A percentile compares a stretch with the other conserved stretches of the same genome.
Evolutionary conservation across 2,888 invertebrate species (phyloP).

Genomic region (Bellardia bayeri): DNA sequence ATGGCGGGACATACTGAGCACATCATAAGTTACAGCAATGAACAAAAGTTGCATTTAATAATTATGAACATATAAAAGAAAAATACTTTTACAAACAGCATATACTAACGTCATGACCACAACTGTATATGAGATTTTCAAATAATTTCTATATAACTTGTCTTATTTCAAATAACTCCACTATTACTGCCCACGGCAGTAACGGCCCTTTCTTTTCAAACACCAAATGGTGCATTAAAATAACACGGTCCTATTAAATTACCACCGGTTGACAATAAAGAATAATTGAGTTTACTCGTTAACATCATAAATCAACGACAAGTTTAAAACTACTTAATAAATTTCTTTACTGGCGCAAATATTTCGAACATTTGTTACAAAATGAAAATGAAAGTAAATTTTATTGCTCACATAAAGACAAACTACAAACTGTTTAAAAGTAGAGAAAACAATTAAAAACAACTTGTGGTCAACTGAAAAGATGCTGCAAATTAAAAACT

Average conservation of each 20-base stretch:
- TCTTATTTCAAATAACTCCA: background rate
- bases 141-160: background rate
- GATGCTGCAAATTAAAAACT: conserved; percentile 3
- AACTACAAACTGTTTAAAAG: background rate
- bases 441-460: conserved; percentile 59
- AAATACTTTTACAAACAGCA: too few relatives aligned
- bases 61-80: too few relatives aligned
- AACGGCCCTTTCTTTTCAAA: background rate
- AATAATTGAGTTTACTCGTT: conserved; percentile 11
- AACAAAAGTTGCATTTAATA: too few relatives aligned
- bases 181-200: background rate
- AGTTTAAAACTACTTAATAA: background rate
- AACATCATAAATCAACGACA: conserved; percentile 66
- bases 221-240: conserved; percentile 17
- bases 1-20: too few relatives aligned
- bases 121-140: too few relatives aligned
- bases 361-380: conserved; percentile 20
- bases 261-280: conserved; percentile 37
- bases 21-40: too few relatives aligned
- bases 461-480: conserved; percentile 65
- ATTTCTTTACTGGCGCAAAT: too few relatives aligned
- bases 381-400: conserved; percentile 51
- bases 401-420: conserved; percentile 6
- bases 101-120: too few relatives aligned
- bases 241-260: conserved; percentile 4